phyloP scores from a whole-genome alignment of 2,113 vertebrate genomes.

The Zootoca vivipara region DNA sequence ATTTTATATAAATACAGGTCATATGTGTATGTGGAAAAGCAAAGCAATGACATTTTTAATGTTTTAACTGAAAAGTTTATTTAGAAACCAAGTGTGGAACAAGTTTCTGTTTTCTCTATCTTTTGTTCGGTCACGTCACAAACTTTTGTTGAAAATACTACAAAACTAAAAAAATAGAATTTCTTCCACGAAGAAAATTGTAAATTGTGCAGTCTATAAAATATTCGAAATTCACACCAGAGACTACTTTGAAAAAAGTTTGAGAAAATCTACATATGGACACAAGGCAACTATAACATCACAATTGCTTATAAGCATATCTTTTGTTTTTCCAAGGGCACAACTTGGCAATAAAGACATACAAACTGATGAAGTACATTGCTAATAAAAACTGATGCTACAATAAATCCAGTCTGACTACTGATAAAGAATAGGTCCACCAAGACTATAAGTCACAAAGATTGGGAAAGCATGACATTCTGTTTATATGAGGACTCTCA shows the following conservation, averaged over 20 bases:
- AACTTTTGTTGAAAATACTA: not conserved
- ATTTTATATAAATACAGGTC: slow-evolving; percentile 95
- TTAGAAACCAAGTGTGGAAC: not conserved
- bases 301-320: not conserved
- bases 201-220: slow-evolving; percentile 32
- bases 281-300: slow-evolving; percentile 12
- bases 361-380: not conserved
- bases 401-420: slow-evolving; percentile 24
- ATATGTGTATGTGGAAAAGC: slow-evolving; percentile 79
- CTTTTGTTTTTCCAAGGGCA: not conserved
- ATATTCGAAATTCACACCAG: slow-evolving; percentile 20
- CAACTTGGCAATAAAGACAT: slow-evolving; percentile 16
- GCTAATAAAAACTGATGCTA: not conserved
- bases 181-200: slow-evolving; percentile 44
- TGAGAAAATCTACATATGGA: slow-evolving; percentile 30
- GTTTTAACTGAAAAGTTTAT: slow-evolving; percentile 16
- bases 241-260: not conserved
- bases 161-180: not conserved
- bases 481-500: not conserved
- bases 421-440: slow-evolving; percentile 27
- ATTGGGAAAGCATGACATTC: not conserved
- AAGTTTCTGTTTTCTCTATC: slow-evolving; percentile 50
- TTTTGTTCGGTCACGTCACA: slow-evolving; percentile 15
- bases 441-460: slow-evolving; percentile 18
- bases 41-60: slow-evolving; percentile 59